Percentiles rank a stretch among this genome's conserved stretches.
Evolutionary conservation across 2,797 vertebrate species (phyloP).

Genomic region (Poecilia picta): DNA sequence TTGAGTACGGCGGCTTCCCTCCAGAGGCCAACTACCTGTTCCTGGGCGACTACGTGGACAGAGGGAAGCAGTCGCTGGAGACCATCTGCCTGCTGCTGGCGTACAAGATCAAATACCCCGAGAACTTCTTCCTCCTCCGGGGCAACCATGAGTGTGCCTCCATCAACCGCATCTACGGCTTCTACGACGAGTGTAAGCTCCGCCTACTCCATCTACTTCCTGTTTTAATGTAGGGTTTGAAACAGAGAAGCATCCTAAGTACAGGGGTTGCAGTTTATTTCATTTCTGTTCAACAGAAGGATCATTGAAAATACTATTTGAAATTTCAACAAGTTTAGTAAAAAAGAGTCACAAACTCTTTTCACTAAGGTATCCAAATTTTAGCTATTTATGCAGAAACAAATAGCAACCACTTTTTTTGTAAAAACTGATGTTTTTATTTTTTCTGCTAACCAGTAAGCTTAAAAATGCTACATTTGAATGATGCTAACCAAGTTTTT

Average conservation of each 20-base stretch:
- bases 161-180: constrained; percentile 98
- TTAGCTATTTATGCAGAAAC: too few species aligned
- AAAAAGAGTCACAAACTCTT: too few species aligned
- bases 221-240: not conserved
- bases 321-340: too few species aligned
- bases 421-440: not conserved
- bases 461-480: not conserved
- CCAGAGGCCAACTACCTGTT: constrained; percentile 97
- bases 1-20: constrained; percentile 96
- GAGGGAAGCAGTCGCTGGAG: constrained; percentile 96
- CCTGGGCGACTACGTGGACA: constrained; percentile 95
- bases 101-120: constrained; percentile 98
- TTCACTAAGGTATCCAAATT: too few species aligned
- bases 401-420: too few species aligned
- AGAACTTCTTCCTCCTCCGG: constrained; percentile 96
- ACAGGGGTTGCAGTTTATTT: not conserved
- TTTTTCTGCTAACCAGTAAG: not conserved
- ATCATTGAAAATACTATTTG: not conserved
- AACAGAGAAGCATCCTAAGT: not conserved
- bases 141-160: constrained; percentile 98
- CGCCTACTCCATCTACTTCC: not conserved
- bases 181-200: constrained; percentile 94
- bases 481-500: not conserved
- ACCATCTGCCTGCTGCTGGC: constrained; percentile 97
- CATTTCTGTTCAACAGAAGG: not conserved